Evolutionary conservation across 2,888 invertebrate genomes (phyloP).

Genomic region (Taphrorychus bicolor): DNA sequence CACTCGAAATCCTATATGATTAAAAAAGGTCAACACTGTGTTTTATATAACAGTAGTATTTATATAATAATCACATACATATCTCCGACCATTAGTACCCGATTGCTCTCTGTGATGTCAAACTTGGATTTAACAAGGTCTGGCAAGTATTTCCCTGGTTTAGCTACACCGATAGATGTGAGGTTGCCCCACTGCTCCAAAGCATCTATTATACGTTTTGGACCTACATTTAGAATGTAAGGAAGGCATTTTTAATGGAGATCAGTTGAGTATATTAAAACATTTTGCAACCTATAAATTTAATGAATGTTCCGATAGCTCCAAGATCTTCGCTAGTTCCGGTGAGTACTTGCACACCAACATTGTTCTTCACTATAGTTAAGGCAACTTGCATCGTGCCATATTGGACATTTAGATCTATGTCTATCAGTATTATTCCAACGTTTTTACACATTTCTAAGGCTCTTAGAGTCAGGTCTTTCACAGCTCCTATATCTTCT

Average conservation of each 20-base stretch:
- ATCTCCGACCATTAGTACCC: slow-evolving; percentile 35
- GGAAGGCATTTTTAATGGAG: neutral
- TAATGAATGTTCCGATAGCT: slow-evolving; percentile 8
- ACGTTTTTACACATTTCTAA: slow-evolving; percentile 24
- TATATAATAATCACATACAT: slow-evolving; percentile 22
- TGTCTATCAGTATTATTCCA: slow-evolving; percentile 26
- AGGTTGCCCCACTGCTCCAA: slow-evolving; percentile 20
- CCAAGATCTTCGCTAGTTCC: slow-evolving; percentile 20
- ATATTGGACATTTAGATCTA: slow-evolving; percentile 11
- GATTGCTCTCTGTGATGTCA: slow-evolving; percentile 17
- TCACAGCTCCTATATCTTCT: no score
- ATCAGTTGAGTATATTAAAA: neutral
- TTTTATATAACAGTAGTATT: no score
- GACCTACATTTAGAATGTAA: neutral
- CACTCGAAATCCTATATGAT: slow-evolving; percentile 9
- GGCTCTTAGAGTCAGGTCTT: no score
- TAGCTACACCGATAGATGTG: slow-evolving; percentile 14
- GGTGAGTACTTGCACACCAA: slow-evolving; percentile 18
- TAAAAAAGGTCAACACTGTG: neutral
- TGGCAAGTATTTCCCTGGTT: slow-evolving; percentile 13
- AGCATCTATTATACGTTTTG: slow-evolving; percentile 28
- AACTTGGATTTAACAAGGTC: slow-evolving; percentile 13
- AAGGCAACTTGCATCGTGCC: slow-evolving; percentile 12
- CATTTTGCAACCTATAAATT: neutral
- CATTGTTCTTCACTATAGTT: slow-evolving; percentile 15